Conservation (phyloP, 2,113 vertebrate genomes). For the Megalops atlanticus region DNA sequence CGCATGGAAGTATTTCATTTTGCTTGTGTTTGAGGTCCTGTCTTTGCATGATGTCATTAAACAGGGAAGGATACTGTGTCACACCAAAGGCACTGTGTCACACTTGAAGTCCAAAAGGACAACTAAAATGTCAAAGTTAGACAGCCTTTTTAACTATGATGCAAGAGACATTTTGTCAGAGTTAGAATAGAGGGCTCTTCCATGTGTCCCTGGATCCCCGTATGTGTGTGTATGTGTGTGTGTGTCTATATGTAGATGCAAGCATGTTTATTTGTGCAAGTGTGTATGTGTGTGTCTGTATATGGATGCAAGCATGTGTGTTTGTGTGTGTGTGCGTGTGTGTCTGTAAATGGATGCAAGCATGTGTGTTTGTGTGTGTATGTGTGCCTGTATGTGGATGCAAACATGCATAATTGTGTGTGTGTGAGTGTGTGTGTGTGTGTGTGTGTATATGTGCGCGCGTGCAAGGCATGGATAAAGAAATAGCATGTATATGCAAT, state of each 20-base stretch:
- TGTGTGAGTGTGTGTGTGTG: neutral
- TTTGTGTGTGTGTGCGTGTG: neutral
- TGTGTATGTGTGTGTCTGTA: neutral
- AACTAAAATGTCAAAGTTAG: neutral
- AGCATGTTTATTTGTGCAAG: neutral
- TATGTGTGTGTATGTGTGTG: neutral
- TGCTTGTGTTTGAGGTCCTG: neutral
- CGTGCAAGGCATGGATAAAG: neutral
- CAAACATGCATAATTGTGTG: neutral
- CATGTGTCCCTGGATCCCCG: neutral
- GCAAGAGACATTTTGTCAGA: neutral
- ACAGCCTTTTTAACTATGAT: neutral
- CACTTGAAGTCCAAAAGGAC: too few relatives aligned
- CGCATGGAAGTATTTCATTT: conserved; percentile 17
- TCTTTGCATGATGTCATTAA: neutral
- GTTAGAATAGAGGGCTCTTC: neutral
- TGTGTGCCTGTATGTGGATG: neutral
- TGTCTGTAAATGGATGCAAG: neutral
- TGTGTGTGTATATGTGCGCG: neutral
- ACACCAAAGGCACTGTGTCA: neutral
- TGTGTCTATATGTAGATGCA: neutral
- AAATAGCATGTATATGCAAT: too few relatives aligned
- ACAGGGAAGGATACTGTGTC: neutral
- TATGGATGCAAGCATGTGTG: neutral
- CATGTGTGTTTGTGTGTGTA: neutral